Conservation (phyloP, 2,113 vertebrate species). For the Dasyurus viverrinus region DNA sequence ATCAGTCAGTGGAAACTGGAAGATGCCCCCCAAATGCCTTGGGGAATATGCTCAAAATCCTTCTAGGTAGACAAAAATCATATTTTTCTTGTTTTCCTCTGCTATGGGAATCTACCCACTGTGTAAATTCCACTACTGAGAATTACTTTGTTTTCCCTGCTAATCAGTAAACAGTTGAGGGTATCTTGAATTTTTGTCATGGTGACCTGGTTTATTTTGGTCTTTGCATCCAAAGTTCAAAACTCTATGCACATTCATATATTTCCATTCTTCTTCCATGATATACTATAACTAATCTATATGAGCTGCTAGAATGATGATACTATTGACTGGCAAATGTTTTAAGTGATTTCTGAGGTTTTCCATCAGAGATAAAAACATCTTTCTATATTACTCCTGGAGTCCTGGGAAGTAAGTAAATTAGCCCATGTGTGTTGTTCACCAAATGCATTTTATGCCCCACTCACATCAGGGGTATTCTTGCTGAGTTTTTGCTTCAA, state of each 20-base stretch:
- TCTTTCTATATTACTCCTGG: neutral
- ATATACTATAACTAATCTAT: neutral
- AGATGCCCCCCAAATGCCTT: neutral
- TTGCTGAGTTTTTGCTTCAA: neutral
- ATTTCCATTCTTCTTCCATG: neutral
- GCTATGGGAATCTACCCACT: neutral
- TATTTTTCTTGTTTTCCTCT: neutral
- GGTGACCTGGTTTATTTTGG: neutral
- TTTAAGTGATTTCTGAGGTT: neutral
- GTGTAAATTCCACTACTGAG: neutral
- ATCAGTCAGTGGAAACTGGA: neutral
- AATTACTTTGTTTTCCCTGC: neutral
- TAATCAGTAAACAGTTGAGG: neutral
- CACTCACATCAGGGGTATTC: neutral
- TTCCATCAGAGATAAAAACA: neutral
- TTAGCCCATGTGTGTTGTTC: neutral
- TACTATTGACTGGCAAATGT: neutral
- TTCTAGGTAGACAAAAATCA: neutral
- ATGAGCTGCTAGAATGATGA: neutral
- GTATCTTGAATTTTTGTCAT: neutral
- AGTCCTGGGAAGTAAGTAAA: neutral
- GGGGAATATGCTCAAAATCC: neutral
- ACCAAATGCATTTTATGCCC: neutral
- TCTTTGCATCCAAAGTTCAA: neutral
- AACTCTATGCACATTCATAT: neutral